These are phyloP conservation scores for Paramuricea clavata DNA, from an alignment of 92 coral and sea anemone genomes.

Conservation along the genomic window DNA sequence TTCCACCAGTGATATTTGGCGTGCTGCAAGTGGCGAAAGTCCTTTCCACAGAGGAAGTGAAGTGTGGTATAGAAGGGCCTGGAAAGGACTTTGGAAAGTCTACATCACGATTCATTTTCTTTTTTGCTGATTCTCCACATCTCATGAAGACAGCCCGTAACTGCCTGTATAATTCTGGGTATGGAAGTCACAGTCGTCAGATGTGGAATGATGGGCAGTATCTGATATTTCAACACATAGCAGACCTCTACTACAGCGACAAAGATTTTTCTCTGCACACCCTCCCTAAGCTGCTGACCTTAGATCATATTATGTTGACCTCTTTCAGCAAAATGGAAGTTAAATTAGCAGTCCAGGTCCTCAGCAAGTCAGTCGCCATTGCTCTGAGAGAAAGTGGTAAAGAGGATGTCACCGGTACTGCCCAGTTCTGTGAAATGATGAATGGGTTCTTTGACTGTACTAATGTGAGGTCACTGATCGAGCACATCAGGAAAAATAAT, in stretches of 20 bases:
- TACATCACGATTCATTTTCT: background rate
- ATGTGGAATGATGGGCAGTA: constrained; percentile 46
- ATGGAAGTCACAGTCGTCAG: background rate
- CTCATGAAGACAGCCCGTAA: background rate
- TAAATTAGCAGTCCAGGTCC: background rate
- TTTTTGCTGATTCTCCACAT: background rate
- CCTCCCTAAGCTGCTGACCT: background rate
- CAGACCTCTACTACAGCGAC: constrained; percentile 29
- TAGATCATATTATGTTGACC: background rate
- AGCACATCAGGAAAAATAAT: background rate
- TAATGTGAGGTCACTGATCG: background rate
- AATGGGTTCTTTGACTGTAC: background rate
- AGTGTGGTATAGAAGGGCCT: background rate
- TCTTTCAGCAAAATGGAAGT: background rate
- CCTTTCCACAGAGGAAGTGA: background rate
- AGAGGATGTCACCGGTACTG: background rate
- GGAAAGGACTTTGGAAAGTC: background rate
- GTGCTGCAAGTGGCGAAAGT: no score
- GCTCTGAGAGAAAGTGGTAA: background rate
- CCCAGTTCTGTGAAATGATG: background rate
- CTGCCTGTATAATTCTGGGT: constrained; percentile 11
- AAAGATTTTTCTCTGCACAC: constrained; percentile 16
- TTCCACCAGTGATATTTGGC: background rate
- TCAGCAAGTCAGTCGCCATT: background rate
- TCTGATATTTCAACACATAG: constrained; percentile 27